Conservation (phyloP, 2,113 vertebrate genomes). For the Rutilus rutilus region DNA sequence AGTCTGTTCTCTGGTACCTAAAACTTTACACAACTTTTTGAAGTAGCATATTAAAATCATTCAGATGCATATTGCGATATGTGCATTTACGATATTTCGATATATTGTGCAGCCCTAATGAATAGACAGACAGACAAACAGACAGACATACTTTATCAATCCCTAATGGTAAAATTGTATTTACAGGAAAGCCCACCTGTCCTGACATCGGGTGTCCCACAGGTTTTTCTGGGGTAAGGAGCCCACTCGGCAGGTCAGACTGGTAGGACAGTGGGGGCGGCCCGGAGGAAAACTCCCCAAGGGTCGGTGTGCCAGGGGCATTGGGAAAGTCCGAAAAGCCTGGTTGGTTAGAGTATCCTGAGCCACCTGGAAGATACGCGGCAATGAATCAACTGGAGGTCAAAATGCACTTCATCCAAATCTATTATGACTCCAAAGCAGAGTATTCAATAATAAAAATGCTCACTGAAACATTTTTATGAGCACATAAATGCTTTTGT, state of each 20-base stretch:
- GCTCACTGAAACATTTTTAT: background rate
- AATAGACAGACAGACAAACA: background rate
- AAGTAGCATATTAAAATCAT: too few relatives aligned
- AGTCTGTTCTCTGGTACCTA: too few relatives aligned
- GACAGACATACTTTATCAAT: background rate
- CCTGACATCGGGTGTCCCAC: conserved; percentile 73
- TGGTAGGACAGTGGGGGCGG: conserved; percentile 84
- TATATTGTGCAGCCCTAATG: too few relatives aligned
- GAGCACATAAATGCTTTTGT: background rate
- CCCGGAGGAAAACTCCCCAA: conserved; percentile 83
- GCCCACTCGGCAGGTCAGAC: conserved; percentile 79
- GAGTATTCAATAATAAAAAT: background rate
- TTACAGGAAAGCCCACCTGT: conserved; percentile 74
- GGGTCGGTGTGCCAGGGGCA: conserved; percentile 80
- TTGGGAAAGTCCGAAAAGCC: conserved; percentile 87
- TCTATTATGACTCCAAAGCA: background rate
- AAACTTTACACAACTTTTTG: too few relatives aligned
- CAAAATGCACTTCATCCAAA: background rate
- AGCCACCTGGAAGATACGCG: conserved; percentile 67
- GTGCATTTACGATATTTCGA: too few relatives aligned
- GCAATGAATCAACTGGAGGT: background rate
- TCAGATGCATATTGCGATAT: too few relatives aligned
- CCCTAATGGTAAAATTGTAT: background rate
- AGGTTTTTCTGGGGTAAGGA: conserved; percentile 81
- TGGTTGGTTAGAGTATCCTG: conserved; percentile 81